phyloP scores from a whole-genome alignment of 2,113 vertebrate species.

The Stercorarius parasiticus region DNA sequence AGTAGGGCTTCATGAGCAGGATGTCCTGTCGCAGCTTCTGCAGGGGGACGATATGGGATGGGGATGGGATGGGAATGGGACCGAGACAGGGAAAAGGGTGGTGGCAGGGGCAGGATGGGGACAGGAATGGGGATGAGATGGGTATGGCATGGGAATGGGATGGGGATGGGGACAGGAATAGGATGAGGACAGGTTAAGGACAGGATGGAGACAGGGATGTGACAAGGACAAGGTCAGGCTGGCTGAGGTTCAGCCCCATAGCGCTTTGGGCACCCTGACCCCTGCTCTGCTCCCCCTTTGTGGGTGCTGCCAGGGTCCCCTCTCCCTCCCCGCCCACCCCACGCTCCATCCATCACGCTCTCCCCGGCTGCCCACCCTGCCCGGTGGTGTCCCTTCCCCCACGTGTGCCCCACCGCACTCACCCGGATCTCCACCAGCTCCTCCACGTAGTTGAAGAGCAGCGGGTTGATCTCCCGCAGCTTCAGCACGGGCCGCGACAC shows the following conservation, averaged over 20 bases:
- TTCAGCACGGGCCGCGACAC: slow-evolving; percentile 89
- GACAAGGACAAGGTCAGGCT: background rate
- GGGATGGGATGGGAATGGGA: background rate
- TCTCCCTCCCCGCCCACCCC: background rate
- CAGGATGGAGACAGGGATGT: background rate
- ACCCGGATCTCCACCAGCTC: slow-evolving; percentile 97
- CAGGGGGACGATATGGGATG: background rate
- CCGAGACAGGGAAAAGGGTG: background rate
- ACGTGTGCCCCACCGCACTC: background rate
- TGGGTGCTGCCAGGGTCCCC: background rate
- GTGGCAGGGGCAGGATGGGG: background rate
- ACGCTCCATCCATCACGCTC: background rate
- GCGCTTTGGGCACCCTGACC: background rate
- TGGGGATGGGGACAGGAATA: background rate
- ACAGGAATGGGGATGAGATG: background rate
- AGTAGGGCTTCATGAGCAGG: slow-evolving; percentile 97
- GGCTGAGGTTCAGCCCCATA: background rate
- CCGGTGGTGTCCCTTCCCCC: background rate
- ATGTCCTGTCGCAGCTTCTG: slow-evolving; percentile 98
- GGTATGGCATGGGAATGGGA: background rate
- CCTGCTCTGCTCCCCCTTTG: too few relatives aligned
- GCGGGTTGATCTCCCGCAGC: slow-evolving; percentile 92
- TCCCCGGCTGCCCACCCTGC: background rate
- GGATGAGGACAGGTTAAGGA: background rate
- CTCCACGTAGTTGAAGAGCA: slow-evolving; percentile 97